phyloP scores from a whole-genome alignment of 2,113 vertebrate species.

The Gadus chalcogrammus region DNA sequence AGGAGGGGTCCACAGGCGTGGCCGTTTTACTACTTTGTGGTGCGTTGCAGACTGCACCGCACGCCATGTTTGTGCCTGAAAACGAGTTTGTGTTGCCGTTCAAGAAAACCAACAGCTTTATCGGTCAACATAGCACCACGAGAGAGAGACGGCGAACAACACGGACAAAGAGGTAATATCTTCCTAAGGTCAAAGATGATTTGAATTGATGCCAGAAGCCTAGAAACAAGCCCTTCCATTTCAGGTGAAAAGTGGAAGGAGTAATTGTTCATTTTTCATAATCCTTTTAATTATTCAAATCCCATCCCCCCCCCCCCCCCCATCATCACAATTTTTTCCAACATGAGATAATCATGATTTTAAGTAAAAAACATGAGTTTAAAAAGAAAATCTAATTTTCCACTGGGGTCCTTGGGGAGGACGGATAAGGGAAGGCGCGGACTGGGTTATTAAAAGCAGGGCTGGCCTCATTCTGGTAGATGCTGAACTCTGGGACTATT shows the following conservation, averaged over 20 bases:
- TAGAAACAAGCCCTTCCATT: constrained; percentile 7
- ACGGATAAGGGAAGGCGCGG: constrained; percentile 36
- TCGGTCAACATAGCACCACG: constrained; percentile 10
- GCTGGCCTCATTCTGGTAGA: constrained; percentile 45
- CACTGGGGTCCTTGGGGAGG: constrained; percentile 33
- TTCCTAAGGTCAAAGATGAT: constrained; percentile 30
- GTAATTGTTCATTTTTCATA: constrained; percentile 50
- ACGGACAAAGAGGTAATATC: background rate
- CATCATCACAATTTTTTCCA: background rate
- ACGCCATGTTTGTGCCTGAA: background rate
- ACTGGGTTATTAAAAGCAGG: constrained; percentile 54
- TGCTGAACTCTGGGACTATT: constrained; percentile 36
- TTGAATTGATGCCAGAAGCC: constrained; percentile 7
- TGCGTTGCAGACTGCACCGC: background rate
- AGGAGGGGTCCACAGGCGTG: background rate
- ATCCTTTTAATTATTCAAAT: constrained; percentile 59
- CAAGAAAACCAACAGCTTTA: constrained; percentile 5
- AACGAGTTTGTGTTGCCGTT: constrained; percentile 17
- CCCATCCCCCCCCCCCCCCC: constrained; percentile 22
- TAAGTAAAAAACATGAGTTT: constrained; percentile 43
- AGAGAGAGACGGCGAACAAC: background rate
- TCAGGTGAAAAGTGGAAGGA: constrained; percentile 32
- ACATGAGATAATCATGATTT: constrained; percentile 50
- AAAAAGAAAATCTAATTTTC: constrained; percentile 48
- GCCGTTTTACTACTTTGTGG: background rate